phyloP scores from a whole-genome alignment of 1,140 invertebrate species.

The Galleria mellonella region DNA sequence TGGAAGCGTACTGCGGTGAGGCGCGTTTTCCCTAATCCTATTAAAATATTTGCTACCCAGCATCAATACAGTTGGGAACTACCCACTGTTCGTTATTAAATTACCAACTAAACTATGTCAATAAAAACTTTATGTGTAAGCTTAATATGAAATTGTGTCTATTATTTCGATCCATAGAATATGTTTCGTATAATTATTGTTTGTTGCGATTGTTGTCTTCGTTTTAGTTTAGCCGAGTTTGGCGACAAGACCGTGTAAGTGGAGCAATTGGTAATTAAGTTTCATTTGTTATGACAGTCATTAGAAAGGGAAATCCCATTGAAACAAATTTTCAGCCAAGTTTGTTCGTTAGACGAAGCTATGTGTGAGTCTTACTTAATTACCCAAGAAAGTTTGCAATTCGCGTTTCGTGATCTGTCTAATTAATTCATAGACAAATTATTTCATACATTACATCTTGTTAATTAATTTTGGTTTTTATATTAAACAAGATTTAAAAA shows the following conservation, averaged over 20 bases:
- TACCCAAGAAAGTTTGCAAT: constrained; percentile 13
- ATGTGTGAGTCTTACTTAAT: constrained; percentile 16
- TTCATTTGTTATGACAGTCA: constrained; percentile 30
- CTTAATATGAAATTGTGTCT: not conserved
- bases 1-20: not conserved
- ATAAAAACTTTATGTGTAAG: constrained; percentile 1
- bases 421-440: constrained; percentile 5
- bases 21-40: not conserved
- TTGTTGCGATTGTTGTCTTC: constrained; percentile 5
- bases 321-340: constrained; percentile 17
- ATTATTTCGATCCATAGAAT: not conserved
- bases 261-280: constrained; percentile 27
- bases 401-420: constrained; percentile 7
- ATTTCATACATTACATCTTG: too few relatives aligned
- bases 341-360: constrained; percentile 16
- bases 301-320: constrained; percentile 21
- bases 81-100: not conserved
- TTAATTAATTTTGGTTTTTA: too few relatives aligned
- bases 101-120: not conserved
- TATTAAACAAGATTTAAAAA: too few relatives aligned
- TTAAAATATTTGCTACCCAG: constrained; percentile 1
- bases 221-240: constrained; percentile 12
- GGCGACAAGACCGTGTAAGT: constrained; percentile 3
- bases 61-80: not conserved
- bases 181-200: not conserved